Evolutionary conservation across 2,888 invertebrate genomes (phyloP), one percentile per base, ranked within the genome.

Genomic region (Aspidiotus destructor): DNA sequence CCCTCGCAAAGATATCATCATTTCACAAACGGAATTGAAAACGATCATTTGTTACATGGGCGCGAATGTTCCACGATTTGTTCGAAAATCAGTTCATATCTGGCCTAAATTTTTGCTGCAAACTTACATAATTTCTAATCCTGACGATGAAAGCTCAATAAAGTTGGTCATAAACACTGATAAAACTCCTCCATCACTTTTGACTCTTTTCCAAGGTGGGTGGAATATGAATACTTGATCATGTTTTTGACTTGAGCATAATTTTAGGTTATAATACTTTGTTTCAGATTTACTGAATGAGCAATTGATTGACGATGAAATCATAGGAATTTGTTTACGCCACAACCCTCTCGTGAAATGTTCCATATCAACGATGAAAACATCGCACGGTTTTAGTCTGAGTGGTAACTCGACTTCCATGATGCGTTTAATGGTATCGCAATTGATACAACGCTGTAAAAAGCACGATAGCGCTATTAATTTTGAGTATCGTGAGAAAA

Each of bases 201-300:
- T 53, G n/a, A 53, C 55, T 41, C 8, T 62, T 10, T 57, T 68
- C 41, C 62, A 68, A 68, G 62, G 61, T 68, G 55, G 55, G 53
- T 7, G 17, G 5, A 13, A 41, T 28, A 5, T 54, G 7, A n/a
- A 44, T 68, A 8, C 62, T 41, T 52, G 60, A 3, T 6, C 48
- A 48, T 2, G 10, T 3, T 13, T 48, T n/a, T 48, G n/a, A n/a
- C 6, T 48, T 2, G 5, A 13, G 6, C 48, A 3, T 52, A 3
- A 62, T 10, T 62, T 41, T 1, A 52, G 54, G 41, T 53, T 17
- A 9, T 62, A 28, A 10, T 40, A 17, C 28, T 28, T 28, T 28
- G 28, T 69, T 71, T 58, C 54, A 73, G 73, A 73, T 54, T 73
- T 72, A 16, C 65, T 68, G 8, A 69, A 70, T 13, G 71, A 70